These are phyloP conservation scores for Neolamprologus cancellatus DNA, from an alignment of 2,113 vertebrate species.

Conservation along the genomic window DNA sequence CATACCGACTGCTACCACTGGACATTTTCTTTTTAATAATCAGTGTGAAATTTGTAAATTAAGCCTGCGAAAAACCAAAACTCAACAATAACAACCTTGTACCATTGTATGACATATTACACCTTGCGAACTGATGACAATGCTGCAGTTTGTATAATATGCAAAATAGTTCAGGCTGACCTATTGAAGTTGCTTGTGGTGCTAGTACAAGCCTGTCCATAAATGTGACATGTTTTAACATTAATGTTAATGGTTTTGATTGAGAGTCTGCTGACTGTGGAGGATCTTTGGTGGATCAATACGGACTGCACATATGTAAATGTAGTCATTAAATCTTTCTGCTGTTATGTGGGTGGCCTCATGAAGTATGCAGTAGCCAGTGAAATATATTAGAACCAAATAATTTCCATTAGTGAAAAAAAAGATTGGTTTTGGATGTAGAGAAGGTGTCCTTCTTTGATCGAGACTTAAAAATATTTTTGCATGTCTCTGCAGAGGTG, in stretches of 20 bases:
- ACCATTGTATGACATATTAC: neutral
- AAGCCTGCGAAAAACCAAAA: neutral
- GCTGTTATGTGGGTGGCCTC: constrained; percentile 10
- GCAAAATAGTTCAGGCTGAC: constrained; percentile 12
- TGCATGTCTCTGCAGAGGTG: neutral
- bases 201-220: constrained; percentile 28
- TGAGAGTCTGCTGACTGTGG: constrained; percentile 55
- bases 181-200: constrained; percentile 45
- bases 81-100: neutral
- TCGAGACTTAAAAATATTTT: neutral
- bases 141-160: neutral
- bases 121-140: neutral
- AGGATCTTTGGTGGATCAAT: constrained; percentile 44
- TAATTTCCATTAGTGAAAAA: neutral
- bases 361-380: neutral
- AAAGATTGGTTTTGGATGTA: neutral
- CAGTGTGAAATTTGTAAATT: neutral
- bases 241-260: constrained; percentile 58
- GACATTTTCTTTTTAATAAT: neutral
- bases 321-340: constrained; percentile 48
- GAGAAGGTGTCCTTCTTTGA: neutral
- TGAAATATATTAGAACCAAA: neutral
- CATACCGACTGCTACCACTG: neutral
- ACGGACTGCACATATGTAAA: constrained; percentile 50
- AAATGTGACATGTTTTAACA: constrained; percentile 53